Evolutionary conservation across 2,888 invertebrate species (phyloP).

Genomic region (Dendrolimus houi): DNA sequence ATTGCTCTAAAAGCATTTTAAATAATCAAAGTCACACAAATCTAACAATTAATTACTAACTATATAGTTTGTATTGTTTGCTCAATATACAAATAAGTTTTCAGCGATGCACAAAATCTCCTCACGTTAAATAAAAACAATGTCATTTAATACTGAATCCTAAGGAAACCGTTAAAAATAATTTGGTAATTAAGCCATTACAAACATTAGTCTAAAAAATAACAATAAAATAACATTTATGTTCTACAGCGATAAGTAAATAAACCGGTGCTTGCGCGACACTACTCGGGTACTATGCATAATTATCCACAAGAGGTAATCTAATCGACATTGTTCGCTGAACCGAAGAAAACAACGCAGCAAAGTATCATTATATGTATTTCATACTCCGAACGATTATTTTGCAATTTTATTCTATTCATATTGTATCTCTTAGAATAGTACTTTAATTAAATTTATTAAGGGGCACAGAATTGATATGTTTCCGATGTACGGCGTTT

Average conservation of each 20-base stretch:
- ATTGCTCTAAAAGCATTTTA: slow-evolving; percentile 72
- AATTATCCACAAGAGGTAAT: slow-evolving; percentile 39
- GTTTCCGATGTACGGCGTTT: slow-evolving; percentile 85
- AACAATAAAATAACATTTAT: slow-evolving; percentile 52
- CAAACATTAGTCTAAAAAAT: slow-evolving; percentile 42
- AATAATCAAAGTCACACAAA: slow-evolving; percentile 75
- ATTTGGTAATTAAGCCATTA: slow-evolving; percentile 72
- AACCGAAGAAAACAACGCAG: slow-evolving; percentile 69
- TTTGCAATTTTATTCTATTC: slow-evolving; percentile 65
- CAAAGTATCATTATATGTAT: slow-evolving; percentile 33
- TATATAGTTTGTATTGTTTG: slow-evolving; percentile 71
- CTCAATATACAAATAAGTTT: slow-evolving; percentile 72
- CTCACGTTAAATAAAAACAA: slow-evolving; percentile 52
- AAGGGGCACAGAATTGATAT: slow-evolving; percentile 89
- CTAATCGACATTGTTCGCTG: slow-evolving; percentile 44
- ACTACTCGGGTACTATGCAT: slow-evolving; percentile 58
- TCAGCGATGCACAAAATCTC: slow-evolving; percentile 48
- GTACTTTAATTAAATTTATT: slow-evolving; percentile 75
- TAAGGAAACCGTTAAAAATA: slow-evolving; percentile 64
- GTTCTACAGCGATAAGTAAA: slow-evolving; percentile 46
- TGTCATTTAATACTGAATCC: slow-evolving; percentile 69
- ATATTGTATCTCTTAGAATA: slow-evolving; percentile 74
- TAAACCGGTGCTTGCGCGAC: slow-evolving; percentile 55
- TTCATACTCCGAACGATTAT: slow-evolving; percentile 69
- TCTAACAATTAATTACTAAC: slow-evolving; percentile 76